Evolutionary conservation across 1,140 invertebrate species (phyloP).

Genomic region (Laupala kohalensis): DNA sequence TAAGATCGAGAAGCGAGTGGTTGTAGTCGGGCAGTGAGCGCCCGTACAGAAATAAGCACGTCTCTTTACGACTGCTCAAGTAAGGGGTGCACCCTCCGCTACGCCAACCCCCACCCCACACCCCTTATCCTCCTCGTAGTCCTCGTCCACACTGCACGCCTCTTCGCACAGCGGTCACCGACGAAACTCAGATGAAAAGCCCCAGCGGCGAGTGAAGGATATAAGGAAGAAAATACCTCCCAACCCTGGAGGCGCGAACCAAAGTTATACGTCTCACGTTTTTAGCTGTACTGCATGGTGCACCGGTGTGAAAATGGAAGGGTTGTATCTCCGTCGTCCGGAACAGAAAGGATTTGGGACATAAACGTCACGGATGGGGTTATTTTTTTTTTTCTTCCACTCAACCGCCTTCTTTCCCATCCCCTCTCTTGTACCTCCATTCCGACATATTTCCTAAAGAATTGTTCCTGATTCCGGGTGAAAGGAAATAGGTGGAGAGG

Average conservation of each 20-base stretch:
- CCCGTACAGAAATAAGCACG: neutral
- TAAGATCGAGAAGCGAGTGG: neutral
- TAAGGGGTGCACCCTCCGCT: no score
- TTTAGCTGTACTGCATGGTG: neutral
- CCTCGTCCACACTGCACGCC: neutral
- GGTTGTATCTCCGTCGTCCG: neutral
- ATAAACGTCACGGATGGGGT: neutral
- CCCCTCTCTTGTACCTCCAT: neutral
- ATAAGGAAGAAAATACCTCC: neutral
- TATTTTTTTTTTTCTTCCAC: neutral
- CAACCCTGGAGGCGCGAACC: no score
- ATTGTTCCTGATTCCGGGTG: neutral
- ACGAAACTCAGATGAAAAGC: neutral
- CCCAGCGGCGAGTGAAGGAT: neutral
- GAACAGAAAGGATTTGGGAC: neutral
- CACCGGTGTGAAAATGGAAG: neutral
- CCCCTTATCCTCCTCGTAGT: neutral
- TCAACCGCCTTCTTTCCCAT: neutral
- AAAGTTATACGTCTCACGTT: neutral
- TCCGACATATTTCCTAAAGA: neutral
- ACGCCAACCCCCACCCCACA: no score
- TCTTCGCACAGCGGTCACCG: neutral
- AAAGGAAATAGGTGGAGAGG: neutral
- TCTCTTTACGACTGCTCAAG: neutral
- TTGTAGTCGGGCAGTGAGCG: neutral